Base-by-base conservation (phyloP, 2,113 vertebrate species). In the Nematolebias whitei region DNA sequence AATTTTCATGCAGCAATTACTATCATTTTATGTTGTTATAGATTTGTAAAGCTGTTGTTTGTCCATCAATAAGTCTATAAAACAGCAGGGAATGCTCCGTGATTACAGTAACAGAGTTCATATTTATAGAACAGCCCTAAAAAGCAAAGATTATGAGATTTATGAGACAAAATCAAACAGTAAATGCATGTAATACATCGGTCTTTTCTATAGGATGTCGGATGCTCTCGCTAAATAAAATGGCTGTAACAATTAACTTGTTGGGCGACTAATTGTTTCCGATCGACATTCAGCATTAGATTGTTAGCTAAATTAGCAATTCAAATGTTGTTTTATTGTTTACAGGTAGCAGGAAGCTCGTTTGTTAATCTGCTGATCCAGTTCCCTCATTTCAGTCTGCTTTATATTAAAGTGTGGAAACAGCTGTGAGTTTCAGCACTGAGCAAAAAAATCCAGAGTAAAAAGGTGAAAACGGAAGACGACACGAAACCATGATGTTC, bases 381-480 rank as follows among this genome's bases (percentile, higher is more conserved):
- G 23, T 54, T 41, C 26, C 47, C 22, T 62, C n/a, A 11, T 61
- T 15, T 3, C 4, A 11, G 44, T 35, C 39, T 55, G 2, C 10
- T 49, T 32, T 49, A 22, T 47, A 76, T 54, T 60, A 60, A 16
- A 15, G 15, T 13, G 43, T 2, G 41, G 68, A 19, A 55, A 68
- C 64, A 44, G 63, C 64, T 32, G 22, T 39, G 22, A 51, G 18
- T 48, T 51, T 49, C 26, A 22, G 8, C 24, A 3, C 19, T 1
- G 12, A 23, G 8, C 45, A 19, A 29, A 44, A 55, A 69, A 13
- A n/a, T n/a, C n/a, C n/a, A n/a, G n/a, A n/a, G 48, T 24, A 55
- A 38, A 38, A 48, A 41, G 32, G 16, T 23, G 19, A 63, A 41
- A 67, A 79, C 72, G 71, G 47, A 64, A 79, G 59, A 50, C 43